phyloP scores from a whole-genome alignment of 2,113 vertebrate species.

The Stigmatopora nigra region DNA sequence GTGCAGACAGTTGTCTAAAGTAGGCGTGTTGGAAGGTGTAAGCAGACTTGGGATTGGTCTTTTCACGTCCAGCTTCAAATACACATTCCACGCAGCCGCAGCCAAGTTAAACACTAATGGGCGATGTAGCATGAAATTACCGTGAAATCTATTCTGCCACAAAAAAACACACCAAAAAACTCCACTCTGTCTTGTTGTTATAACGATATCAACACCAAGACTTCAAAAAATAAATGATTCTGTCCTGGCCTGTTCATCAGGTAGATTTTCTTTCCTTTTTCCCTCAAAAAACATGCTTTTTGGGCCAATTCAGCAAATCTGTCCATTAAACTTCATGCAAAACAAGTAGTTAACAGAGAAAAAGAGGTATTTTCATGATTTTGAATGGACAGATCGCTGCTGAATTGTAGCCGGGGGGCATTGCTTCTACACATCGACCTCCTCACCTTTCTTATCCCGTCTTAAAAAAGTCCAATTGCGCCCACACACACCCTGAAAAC shows the following conservation, averaged over 20 bases:
- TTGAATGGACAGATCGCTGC: background rate
- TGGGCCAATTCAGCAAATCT: slow-evolving; percentile 41
- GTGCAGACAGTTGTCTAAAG: slow-evolving; percentile 39
- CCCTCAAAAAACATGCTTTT: slow-evolving; percentile 22
- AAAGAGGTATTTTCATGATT: slow-evolving; percentile 19
- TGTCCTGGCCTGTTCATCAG: slow-evolving; percentile 19
- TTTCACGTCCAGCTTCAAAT: slow-evolving; percentile 62
- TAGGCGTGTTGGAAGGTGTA: slow-evolving; percentile 40
- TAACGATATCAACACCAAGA: slow-evolving; percentile 26
- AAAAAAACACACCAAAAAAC: slow-evolving; percentile 38
- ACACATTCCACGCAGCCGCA: slow-evolving; percentile 50
- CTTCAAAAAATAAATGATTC: slow-evolving; percentile 22
- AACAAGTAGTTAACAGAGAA: slow-evolving; percentile 13
- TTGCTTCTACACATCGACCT: slow-evolving; percentile 62
- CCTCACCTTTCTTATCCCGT: slow-evolving; percentile 71
- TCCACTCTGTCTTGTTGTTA: slow-evolving; percentile 24
- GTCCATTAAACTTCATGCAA: slow-evolving; percentile 29
- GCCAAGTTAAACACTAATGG: slow-evolving; percentile 69
- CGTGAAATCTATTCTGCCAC: slow-evolving; percentile 59
- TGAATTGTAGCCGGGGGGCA: background rate
- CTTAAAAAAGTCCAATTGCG: slow-evolving; percentile 70
- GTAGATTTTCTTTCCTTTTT: slow-evolving; percentile 14
- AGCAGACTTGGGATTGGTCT: slow-evolving; percentile 54
- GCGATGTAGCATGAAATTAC: slow-evolving; percentile 68
- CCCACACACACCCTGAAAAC: slow-evolving; percentile 2